Conservation (phyloP, 2,888 invertebrate species). For the Sialis fuliginosa region DNA sequence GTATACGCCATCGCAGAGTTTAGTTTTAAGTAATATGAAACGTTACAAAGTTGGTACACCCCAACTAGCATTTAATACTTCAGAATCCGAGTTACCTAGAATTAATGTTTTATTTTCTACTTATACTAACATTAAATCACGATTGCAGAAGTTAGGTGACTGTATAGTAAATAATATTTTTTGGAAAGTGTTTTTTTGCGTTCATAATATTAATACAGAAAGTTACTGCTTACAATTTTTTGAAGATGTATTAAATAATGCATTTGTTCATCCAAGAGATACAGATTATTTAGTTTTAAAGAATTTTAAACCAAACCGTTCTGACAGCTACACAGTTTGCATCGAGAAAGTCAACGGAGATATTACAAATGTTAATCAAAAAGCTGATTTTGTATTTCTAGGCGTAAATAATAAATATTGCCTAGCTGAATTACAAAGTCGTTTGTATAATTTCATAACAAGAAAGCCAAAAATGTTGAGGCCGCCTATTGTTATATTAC, state of each 20-base stretch:
- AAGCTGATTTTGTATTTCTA: constrained; percentile 17
- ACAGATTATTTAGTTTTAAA: background rate
- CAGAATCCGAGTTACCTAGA: constrained; percentile 14
- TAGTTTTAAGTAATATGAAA: constrained; percentile 27
- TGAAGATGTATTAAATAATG: constrained; percentile 28
- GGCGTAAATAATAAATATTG: constrained; percentile 15
- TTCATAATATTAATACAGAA: constrained; percentile 3
- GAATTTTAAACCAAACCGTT: constrained; percentile 12
- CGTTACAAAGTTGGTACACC: constrained; percentile 27
- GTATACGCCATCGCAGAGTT: constrained; percentile 24
- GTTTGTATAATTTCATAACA: constrained; percentile 17
- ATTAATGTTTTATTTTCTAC: constrained; percentile 14
- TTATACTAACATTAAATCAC: constrained; percentile 16
- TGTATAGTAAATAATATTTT: constrained; percentile 16
- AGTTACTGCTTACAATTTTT: constrained; percentile 27
- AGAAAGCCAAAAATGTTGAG: constrained; percentile 18
- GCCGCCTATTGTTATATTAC: constrained; percentile 17
- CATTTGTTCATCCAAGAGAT: constrained; percentile 22
- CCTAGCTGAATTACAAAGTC: constrained; percentile 12
- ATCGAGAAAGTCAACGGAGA: constrained; percentile 18
- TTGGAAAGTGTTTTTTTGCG: constrained; percentile 37
- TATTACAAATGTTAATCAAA: constrained; percentile 16
- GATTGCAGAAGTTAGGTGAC: constrained; percentile 26
- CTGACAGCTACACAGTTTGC: constrained; percentile 19
- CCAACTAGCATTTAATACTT: constrained; percentile 11